A percentile compares a stretch with the other conserved stretches of the same genome.
phyloP scores from a whole-genome alignment of 2,888 invertebrate genomes.

The Melieria picta region DNA sequence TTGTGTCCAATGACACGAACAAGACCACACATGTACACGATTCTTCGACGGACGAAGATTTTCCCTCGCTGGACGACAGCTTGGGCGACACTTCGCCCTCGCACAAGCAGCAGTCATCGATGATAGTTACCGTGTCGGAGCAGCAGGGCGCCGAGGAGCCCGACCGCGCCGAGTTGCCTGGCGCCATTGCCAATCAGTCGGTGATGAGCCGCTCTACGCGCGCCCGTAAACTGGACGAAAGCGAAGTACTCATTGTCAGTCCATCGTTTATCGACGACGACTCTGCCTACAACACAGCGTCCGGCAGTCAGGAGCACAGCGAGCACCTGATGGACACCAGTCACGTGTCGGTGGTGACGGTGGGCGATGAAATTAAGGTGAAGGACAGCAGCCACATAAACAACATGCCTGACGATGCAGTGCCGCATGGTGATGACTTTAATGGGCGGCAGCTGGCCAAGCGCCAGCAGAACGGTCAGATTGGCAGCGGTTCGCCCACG shows the following conservation, averaged over 20 bases:
- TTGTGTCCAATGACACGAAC: constrained; percentile 82
- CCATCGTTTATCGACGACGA: constrained; percentile 75
- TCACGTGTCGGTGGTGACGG: constrained; percentile 91
- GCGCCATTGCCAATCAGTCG: constrained; percentile 38
- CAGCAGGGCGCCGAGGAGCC: constrained; percentile 37
- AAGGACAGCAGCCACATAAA: constrained; percentile 73
- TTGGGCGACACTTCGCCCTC: constrained; percentile 70
- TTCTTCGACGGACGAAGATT: constrained; percentile 81
- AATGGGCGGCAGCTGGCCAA: constrained; percentile 20
- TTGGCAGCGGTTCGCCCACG: constrained; percentile 46
- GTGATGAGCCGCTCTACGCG: constrained; percentile 33
- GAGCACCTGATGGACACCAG: constrained; percentile 76
- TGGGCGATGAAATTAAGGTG: constrained; percentile 82
- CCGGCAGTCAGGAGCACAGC: constrained; percentile 54
- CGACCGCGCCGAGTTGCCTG: constrained; percentile 16
- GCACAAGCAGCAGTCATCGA: constrained; percentile 59
- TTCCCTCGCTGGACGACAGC: constrained; percentile 81
- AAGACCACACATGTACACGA: constrained; percentile 72
- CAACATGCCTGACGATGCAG: constrained; percentile 15
- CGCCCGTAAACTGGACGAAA: constrained; percentile 82
- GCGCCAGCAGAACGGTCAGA: constrained; percentile 65
- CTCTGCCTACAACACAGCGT: constrained; percentile 69
- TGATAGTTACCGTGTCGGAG: constrained; percentile 60
- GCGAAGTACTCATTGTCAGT: constrained; percentile 85
- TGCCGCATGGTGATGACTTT: constrained; percentile 25